Conservation (phyloP, 2,113 vertebrate species). For the Lycaon pictus region DNA sequence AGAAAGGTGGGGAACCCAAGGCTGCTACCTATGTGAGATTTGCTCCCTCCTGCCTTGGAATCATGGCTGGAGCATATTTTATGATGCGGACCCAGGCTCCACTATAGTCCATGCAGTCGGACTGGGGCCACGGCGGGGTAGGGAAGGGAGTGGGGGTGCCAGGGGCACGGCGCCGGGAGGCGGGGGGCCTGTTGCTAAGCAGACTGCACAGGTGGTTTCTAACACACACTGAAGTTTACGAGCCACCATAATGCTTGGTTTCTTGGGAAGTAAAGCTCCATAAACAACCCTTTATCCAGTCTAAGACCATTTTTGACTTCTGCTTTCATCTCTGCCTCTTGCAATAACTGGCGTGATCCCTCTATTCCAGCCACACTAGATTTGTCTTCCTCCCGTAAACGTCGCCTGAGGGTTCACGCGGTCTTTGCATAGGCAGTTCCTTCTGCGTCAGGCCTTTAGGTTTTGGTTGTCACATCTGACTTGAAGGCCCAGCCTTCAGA, state of each 20-base stretch:
- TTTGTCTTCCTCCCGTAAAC: not conserved
- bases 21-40: not conserved
- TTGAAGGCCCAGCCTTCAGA: not conserved
- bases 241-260: not conserved
- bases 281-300: not conserved
- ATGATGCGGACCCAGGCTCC: not conserved
- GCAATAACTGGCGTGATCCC: fast-evolving
- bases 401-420: not conserved
- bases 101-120: fast-evolving
- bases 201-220: not conserved
- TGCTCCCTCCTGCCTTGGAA: not conserved
- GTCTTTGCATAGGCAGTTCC: not conserved
- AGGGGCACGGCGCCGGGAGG: not conserved
- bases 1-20: not conserved
- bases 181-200: not conserved
- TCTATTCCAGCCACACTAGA: not conserved
- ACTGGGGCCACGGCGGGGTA: fast-evolving
- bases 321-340: not conserved
- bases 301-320: not conserved
- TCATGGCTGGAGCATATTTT: not conserved
- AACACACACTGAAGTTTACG: not conserved
- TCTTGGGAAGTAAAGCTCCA: not conserved
- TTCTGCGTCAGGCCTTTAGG: not conserved
- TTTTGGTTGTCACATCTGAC: not conserved
- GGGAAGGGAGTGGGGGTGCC: not conserved